A percentile compares a stretch with the other conserved stretches of the same genome.
Conservation (phyloP, 2,888 invertebrate species). For the Microchrysa polita region DNA sequence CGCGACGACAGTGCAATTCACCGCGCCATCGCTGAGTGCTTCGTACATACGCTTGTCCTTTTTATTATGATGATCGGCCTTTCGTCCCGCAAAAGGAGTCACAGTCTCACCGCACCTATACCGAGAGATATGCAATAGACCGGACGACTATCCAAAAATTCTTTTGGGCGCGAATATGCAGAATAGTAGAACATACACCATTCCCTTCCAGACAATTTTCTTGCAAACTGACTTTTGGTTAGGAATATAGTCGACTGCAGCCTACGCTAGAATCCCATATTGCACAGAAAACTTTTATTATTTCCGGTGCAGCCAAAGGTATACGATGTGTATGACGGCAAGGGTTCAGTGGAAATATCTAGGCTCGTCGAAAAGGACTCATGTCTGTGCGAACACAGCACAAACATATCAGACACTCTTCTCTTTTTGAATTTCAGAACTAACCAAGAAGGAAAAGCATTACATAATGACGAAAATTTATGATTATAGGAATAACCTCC, state of each 20-base stretch:
- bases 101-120: not conserved
- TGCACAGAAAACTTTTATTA: conserved; percentile 39
- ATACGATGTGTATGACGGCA: too few species aligned
- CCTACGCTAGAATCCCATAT: conserved; percentile 32
- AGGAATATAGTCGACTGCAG: conserved; percentile 19
- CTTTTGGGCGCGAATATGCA: not conserved
- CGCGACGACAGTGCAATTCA: too few species aligned
- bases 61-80: not conserved
- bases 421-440: conserved; percentile 36
- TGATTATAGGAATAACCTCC: conserved; percentile 42
- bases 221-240: too few species aligned
- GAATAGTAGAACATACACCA: too few species aligned
- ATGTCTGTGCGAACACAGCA: conserved; percentile 19
- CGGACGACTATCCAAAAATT: not conserved
- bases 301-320: conserved; percentile 35
- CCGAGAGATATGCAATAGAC: not conserved
- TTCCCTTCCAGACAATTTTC: conserved; percentile 19
- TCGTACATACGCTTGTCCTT: too few species aligned
- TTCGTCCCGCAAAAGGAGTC: not conserved
- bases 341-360: conserved; percentile 4
- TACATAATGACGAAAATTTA: conserved; percentile 44
- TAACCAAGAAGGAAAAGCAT: conserved; percentile 32
- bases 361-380: not conserved
- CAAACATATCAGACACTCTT: conserved; percentile 37
- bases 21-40: too few species aligned